Conservation (phyloP, 2,797 vertebrate species). For the Aplochiton taeniatus region DNA sequence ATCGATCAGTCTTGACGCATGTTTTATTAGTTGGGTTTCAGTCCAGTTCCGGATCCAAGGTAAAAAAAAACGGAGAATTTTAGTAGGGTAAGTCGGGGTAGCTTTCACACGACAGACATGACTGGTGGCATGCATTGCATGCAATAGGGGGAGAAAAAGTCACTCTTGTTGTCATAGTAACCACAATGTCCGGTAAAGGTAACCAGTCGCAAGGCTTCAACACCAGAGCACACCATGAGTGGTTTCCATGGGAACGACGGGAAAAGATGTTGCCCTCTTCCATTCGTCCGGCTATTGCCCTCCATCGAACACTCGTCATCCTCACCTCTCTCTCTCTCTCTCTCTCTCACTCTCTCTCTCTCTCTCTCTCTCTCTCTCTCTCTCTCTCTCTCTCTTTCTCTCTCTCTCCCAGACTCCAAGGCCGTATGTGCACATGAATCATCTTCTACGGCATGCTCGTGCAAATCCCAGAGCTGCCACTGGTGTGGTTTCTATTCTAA, state of each 20-base stretch:
- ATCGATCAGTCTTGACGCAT: background rate
- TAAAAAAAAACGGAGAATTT: slow-evolving; percentile 18
- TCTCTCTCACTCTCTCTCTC: background rate
- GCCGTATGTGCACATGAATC: background rate
- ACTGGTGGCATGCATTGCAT: slow-evolving; percentile 37
- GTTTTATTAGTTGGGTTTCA: slow-evolving; percentile 17
- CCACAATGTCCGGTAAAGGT: slow-evolving; percentile 16
- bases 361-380: background rate
- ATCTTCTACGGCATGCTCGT: slow-evolving; percentile 14
- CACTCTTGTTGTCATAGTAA: slow-evolving; percentile 24
- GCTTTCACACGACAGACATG: slow-evolving; percentile 27
- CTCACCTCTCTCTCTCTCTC: background rate
- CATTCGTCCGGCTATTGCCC: background rate
- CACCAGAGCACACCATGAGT: background rate
- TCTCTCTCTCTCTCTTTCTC: background rate
- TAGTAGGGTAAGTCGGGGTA: slow-evolving; percentile 21
- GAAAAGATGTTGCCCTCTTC: background rate
- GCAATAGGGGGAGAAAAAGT: slow-evolving; percentile 12
- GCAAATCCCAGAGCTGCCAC: slow-evolving; percentile 10
- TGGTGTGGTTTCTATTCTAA: too few relatives aligned
- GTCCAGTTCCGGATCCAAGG: slow-evolving; percentile 47
- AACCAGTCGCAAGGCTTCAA: slow-evolving; percentile 14
- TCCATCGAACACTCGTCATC: background rate
- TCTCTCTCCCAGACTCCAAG: background rate
- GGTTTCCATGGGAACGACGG: background rate